Conservation (phyloP, 1,140 invertebrate genomes). For the Bilobella aurantiaca region DNA sequence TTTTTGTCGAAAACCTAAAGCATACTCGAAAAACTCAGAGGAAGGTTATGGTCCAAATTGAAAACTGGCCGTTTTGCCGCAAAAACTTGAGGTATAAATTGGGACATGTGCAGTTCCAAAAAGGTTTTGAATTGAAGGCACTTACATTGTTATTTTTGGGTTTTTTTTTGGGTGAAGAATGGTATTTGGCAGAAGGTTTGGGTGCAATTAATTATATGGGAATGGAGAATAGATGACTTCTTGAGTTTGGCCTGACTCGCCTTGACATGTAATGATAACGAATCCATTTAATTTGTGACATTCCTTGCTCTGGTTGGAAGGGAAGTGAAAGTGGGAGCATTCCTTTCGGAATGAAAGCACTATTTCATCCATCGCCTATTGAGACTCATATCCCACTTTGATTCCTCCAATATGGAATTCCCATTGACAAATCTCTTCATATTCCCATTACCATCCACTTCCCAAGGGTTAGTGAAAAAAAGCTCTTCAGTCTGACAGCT, state of each 20-base stretch:
- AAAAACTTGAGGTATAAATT: too few relatives aligned
- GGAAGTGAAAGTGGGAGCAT: not conserved
- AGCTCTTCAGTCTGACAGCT: not conserved
- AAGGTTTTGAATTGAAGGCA: too few relatives aligned
- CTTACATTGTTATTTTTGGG: too few relatives aligned
- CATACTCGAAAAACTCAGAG: not conserved
- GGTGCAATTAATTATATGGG: not conserved
- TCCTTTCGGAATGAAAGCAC: not conserved
- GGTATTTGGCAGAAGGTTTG: too few relatives aligned
- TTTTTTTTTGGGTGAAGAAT: too few relatives aligned
- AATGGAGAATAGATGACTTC: not conserved
- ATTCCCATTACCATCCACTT: not conserved
- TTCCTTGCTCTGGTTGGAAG: not conserved
- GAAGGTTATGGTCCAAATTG: not conserved
- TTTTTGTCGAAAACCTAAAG: not conserved
- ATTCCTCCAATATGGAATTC: not conserved
- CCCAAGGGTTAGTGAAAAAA: not conserved
- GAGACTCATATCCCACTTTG: too few relatives aligned
- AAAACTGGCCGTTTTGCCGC: not conserved
- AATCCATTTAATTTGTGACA: constrained; percentile 9
- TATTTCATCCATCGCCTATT: constrained; percentile 5
- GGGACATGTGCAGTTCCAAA: too few relatives aligned
- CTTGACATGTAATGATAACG: constrained; percentile 9
- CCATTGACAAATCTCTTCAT: constrained; percentile 11
- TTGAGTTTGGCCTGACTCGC: not conserved